A percentile compares a stretch with the other conserved stretches of the same genome.
Evolutionary conservation across 2,797 vertebrate species (phyloP).

Genomic region (Prionace glauca): DNA sequence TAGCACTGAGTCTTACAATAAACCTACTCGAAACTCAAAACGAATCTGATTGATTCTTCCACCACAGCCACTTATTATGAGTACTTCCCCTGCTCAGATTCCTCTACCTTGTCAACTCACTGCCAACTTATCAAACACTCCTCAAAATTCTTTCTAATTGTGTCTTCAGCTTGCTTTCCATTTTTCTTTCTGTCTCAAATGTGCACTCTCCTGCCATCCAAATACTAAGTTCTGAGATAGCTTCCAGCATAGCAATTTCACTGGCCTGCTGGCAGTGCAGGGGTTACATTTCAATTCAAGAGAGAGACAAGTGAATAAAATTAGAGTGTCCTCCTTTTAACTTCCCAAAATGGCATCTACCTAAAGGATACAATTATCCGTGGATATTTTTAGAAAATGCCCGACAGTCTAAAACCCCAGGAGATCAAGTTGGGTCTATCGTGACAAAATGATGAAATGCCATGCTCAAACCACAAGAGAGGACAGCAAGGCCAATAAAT

Average conservation of each 20-base stretch:
- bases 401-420: conserved; percentile 56
- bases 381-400: conserved; percentile 65
- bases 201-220: not conserved
- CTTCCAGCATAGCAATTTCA: not conserved
- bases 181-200: not conserved
- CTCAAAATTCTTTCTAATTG: not conserved
- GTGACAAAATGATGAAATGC: conserved; percentile 62
- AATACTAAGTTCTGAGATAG: not conserved
- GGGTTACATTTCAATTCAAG: not conserved
- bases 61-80: no score
- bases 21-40: no score
- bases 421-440: conserved; percentile 55
- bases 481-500: conserved; percentile 56
- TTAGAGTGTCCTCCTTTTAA: conserved; percentile 15
- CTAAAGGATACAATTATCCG: not conserved
- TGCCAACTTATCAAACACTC: not conserved
- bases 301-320: not conserved
- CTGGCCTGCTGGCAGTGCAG: not conserved
- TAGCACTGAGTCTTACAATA: no score
- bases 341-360: conserved; percentile 25
- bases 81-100: not conserved
- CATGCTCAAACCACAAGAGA: conserved; percentile 57
- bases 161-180: not conserved
- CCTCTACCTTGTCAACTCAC: not conserved
- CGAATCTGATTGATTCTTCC: no score